Evolutionary conservation across 2,113 vertebrate genomes (phyloP).

Genomic region (Petromus typicus): DNA sequence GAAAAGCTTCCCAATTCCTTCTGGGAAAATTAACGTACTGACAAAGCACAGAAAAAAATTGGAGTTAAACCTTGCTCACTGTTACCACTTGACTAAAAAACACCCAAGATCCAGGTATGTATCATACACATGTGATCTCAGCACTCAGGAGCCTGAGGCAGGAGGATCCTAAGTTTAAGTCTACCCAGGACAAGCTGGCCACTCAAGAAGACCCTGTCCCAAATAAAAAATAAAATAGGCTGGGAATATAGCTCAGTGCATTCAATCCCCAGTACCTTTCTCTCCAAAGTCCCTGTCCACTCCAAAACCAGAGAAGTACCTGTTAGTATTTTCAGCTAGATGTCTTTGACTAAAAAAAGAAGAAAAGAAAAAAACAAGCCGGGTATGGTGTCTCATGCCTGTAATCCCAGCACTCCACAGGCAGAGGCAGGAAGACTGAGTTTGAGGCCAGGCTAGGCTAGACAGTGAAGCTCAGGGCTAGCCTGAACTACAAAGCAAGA

Average conservation of each 20-base stretch:
- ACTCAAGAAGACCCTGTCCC: background rate
- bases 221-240: background rate
- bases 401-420: too few relatives aligned
- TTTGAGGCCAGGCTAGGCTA: too few relatives aligned
- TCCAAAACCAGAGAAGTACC: slow-evolving; percentile 31
- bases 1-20: background rate
- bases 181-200: background rate
- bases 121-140: background rate
- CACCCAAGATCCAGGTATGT: background rate
- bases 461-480: too few relatives aligned
- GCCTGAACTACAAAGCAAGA: too few relatives aligned
- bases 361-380: too few relatives aligned
- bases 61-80: background rate
- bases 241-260: background rate
- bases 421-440: too few relatives aligned
- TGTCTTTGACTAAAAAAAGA: background rate
- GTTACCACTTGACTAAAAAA: background rate
- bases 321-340: background rate
- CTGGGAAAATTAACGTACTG: slow-evolving; percentile 1
- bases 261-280: background rate
- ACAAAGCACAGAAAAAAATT: slow-evolving; percentile 22
- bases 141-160: background rate
- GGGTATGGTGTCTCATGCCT: too few relatives aligned
- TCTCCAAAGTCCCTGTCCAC: background rate
- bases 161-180: background rate